phyloP scores from a whole-genome alignment of 53 echinoderm and acorn worm species.

The Hippasteria phrygiana region DNA sequence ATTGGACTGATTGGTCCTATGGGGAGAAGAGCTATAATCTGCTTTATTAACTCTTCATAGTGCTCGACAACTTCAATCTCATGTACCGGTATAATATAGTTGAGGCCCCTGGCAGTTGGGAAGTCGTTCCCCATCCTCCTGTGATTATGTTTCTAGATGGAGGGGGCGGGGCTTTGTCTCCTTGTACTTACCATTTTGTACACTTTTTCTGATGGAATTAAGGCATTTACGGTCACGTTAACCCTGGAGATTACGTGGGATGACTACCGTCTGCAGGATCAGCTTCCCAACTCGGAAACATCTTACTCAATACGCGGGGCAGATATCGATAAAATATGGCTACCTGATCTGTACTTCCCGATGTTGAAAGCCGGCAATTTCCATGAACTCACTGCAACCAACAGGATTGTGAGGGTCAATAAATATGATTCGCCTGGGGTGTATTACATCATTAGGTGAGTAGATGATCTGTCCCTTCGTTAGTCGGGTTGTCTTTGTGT shows the following conservation, averaged over 20 bases:
- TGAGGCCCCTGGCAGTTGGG: no score
- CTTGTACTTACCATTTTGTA: no score
- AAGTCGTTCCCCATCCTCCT: no score
- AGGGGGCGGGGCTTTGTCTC: no score
- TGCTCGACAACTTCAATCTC: no score
- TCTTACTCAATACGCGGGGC: slow-evolving; percentile 29
- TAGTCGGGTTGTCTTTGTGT: background rate
- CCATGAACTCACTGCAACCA: slow-evolving; percentile 23
- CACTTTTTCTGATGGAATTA: no score
- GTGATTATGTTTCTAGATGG: no score
- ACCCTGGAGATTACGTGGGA: background rate
- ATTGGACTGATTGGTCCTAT: no score
- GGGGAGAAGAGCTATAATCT: no score
- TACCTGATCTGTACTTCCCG: slow-evolving; percentile 40
- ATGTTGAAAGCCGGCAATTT: slow-evolving; percentile 23
- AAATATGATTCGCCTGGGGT: background rate
- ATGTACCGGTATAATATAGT: no score
- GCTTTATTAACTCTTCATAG: no score
- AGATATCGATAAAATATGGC: slow-evolving; percentile 32
- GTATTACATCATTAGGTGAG: slow-evolving; percentile 18
- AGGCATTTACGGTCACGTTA: slow-evolving; percentile 12
- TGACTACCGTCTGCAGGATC: slow-evolving; percentile 21
- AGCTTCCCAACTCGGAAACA: slow-evolving; percentile 13
- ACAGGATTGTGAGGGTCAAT: slow-evolving; percentile 8
- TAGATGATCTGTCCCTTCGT: background rate